phyloP scores from a whole-genome alignment of 2,113 vertebrate species.

The Perca schrenkii region DNA sequence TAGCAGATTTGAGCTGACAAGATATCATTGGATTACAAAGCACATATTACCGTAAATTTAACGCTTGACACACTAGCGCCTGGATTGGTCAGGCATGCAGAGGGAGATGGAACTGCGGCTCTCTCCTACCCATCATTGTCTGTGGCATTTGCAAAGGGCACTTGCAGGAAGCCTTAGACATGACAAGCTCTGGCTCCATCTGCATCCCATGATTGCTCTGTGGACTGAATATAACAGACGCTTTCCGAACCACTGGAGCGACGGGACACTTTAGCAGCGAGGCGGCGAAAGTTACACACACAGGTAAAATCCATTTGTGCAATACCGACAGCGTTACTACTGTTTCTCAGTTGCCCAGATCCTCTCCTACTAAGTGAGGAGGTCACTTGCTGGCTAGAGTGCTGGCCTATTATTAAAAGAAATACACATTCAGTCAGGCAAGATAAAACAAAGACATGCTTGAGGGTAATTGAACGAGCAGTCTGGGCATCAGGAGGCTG shows the following conservation, averaged over 20 bases:
- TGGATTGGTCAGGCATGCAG: slow-evolving; percentile 76
- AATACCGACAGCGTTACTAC: slow-evolving; percentile 30
- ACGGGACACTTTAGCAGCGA: slow-evolving; percentile 62
- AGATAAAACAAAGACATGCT: slow-evolving; percentile 76
- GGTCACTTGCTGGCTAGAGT: slow-evolving; percentile 39
- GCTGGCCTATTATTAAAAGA: slow-evolving; percentile 46
- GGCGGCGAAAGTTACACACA: slow-evolving; percentile 65
- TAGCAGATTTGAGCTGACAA: slow-evolving; percentile 73
- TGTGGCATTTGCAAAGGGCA: slow-evolving; percentile 82
- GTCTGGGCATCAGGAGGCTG: slow-evolving; percentile 40
- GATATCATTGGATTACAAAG: slow-evolving; percentile 81
- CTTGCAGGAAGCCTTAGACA: slow-evolving; percentile 70
- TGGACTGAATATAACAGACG: slow-evolving; percentile 77
- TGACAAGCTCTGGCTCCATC: slow-evolving; percentile 75
- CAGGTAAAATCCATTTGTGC: slow-evolving; percentile 74
- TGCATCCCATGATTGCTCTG: slow-evolving; percentile 74
- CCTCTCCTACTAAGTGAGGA: slow-evolving; percentile 21
- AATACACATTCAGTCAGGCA: slow-evolving; percentile 49
- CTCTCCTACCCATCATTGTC: slow-evolving; percentile 64
- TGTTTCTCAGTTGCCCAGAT: slow-evolving; percentile 43
- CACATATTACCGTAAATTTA: slow-evolving; percentile 77
- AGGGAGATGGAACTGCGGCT: slow-evolving; percentile 59
- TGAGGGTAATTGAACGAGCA: slow-evolving; percentile 69
- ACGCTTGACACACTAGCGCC: slow-evolving; percentile 65
- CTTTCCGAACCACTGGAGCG: slow-evolving; percentile 78